Base-by-base conservation (phyloP, 2,113 vertebrate genomes). In the Clarias macrocephalus region DNA sequence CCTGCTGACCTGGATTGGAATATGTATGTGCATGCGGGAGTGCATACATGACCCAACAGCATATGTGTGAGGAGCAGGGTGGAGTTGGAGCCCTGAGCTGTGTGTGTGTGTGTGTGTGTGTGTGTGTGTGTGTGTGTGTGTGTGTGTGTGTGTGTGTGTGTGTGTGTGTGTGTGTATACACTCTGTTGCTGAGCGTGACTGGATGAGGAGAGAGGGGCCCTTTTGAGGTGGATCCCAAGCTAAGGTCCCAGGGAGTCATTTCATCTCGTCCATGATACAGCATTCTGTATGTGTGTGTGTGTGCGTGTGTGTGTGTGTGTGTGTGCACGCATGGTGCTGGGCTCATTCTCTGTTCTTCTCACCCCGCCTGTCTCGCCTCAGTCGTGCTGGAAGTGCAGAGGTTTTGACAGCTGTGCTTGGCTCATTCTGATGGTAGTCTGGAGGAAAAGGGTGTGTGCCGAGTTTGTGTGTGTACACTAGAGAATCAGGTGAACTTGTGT, bases 331-430 rank as follows among this genome's bases (percentile, higher is more conserved):
- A 42, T 60, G 57, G 65, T 70, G 63, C 62, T 82, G 76, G 75
- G 70, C 76, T 80, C 68, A 76, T 59, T 84, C 79, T 82, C 68
- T 56, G 63, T 62, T 88, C 89, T 88, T 86, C 88, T 88, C 89
- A 89, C 87, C 87, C 81, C 90, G 89, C 83, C 90, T 93, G 92
- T 92, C 89, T 90, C 92, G 85, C 91, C 88, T 91, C 92, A 92
- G 93, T 92, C 91, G 92, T 88, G 88, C 89, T 94, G 93, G 94
- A 94, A 92, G 90, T 93, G 90, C 86, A 86, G 91, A 90, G 92
- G 94, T 95, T 95, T 95, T 94, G 94, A 95, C 95, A 95, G 95
- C 95, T 95, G 95, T 90, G 92, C 92, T 94, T 89, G 91, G 92
- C 94, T 89, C 90, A 91, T 91, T 93, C 91, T 93, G 91, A 94